Evolutionary conservation across 2,113 vertebrate genomes (phyloP), one percentile per base, ranked within the genome.

Genomic region (Grammomys dolichurus): DNA sequence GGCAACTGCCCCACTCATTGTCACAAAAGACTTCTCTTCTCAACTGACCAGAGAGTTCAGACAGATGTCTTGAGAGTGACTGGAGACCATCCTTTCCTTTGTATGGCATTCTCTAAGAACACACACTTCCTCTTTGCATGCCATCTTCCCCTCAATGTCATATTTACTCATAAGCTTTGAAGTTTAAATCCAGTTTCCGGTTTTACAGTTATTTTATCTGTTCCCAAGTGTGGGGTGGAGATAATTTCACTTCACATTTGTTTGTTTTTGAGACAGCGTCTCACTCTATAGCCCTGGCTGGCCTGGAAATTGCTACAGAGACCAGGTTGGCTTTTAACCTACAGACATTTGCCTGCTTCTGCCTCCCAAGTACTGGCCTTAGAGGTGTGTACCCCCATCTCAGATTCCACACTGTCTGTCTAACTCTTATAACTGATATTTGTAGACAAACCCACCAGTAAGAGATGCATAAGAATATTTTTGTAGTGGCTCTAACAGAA

Each of bases 401-500:
- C 40, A 43, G 40, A 43, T 33, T 17, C 48, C 2, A 19, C 76
- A 51, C 28, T 17, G 46, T 48, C 19, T 31, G 73, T 3, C 10
- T 26, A 46, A 84, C 60, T 31, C 31, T 36, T 56, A 7, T 24
- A 36, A 76, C 28, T 12, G 46, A 2, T 89, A 65, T 93, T 73
- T 36, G 0, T 51, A 89, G n/a, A 54, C 89, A 65, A 69, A 93
- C 43, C 69, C 46, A 46, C 43, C 65, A 78, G 67, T 12, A 26
- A 28, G 70, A 97, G 54, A 43, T 69, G 92, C 24, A 1, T 19
- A 87, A 43, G 36, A 88, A 69, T 96, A 78, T 91, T 91, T 92
- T 87, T 48, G 36, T 54, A 84, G 54, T 43, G 54, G 84, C 56
- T 51, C 95, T 69, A 46, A 95, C 92, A 65, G 91, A 46, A 85